These are phyloP conservation scores for Irena cyanogastra DNA, from an alignment of 2,113 vertebrate species.

Conservation along the genomic window DNA sequence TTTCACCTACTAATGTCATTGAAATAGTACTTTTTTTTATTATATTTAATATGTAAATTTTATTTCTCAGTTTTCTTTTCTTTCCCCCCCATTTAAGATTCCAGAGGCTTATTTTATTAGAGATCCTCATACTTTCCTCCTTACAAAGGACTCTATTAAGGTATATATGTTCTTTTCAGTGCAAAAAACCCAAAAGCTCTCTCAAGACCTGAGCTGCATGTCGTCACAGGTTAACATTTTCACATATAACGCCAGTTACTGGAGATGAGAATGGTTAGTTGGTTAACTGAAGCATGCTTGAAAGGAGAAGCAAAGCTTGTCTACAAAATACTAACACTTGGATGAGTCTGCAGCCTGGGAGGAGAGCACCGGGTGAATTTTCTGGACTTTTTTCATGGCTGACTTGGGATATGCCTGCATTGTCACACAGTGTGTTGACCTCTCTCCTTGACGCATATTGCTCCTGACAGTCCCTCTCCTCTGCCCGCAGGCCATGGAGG, in stretches of 20 bases:
- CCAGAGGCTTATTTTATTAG: slow-evolving; percentile 82
- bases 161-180: slow-evolving; percentile 61
- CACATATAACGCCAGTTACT: slow-evolving; percentile 72
- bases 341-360: slow-evolving; percentile 88
- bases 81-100: slow-evolving; percentile 68
- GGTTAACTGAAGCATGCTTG: slow-evolving; percentile 90
- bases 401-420: slow-evolving; percentile 90
- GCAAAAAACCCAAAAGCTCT: slow-evolving; percentile 8
- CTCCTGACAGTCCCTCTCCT: slow-evolving; percentile 85
- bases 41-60: not conserved
- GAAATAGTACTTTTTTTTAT: not conserved
- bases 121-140: slow-evolving; percentile 78
- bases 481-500: slow-evolving; percentile 92
- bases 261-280: slow-evolving; percentile 83
- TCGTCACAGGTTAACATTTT: slow-evolving; percentile 86
- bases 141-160: slow-evolving; percentile 77
- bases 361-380: slow-evolving; percentile 78
- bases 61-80: slow-evolving; percentile 44
- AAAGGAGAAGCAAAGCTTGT: slow-evolving; percentile 92
- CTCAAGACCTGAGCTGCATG: slow-evolving; percentile 75
- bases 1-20: not conserved
- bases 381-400: slow-evolving; percentile 85
- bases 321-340: slow-evolving; percentile 93
- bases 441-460: slow-evolving; percentile 88
- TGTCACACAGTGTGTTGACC: slow-evolving; percentile 90